Percentiles rank a stretch among this genome's conserved stretches.
Evolutionary conservation across 2,797 vertebrate species (phyloP).

Genomic region (Microcaecilia unicolor): DNA sequence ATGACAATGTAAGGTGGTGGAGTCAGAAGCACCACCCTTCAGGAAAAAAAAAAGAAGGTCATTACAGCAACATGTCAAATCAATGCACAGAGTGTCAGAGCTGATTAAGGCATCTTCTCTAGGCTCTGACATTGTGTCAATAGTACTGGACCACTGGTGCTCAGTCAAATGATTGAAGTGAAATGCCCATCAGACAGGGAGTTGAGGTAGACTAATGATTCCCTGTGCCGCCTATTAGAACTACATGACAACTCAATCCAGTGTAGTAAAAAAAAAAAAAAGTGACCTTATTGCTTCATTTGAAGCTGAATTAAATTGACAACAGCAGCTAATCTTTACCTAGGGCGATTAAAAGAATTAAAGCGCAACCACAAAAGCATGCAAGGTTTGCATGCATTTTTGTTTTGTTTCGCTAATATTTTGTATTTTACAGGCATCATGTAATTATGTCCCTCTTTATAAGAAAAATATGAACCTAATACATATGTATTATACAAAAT

Average conservation of each 20-base stretch:
- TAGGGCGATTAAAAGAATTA: constrained; percentile 91
- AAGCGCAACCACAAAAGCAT: constrained; percentile 73
- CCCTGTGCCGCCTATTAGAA: constrained; percentile 97
- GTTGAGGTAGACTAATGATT: constrained; percentile 96
- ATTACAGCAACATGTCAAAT: constrained; percentile 99
- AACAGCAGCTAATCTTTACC: constrained; percentile 97
- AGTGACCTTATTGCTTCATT: constrained; percentile 90
- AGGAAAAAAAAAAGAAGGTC: constrained; percentile 98
- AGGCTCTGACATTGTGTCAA: constrained; percentile 90
- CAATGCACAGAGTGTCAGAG: constrained; percentile 93
- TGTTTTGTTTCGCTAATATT: constrained; percentile 41
- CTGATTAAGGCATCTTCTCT: constrained; percentile 97
- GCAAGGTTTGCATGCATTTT: constrained; percentile 48
- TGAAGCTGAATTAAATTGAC: constrained; percentile 95
- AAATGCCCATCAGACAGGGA: constrained; percentile 97
- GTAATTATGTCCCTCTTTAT: neutral
- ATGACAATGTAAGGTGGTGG: constrained; percentile 81
- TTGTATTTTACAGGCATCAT: constrained; percentile 19
- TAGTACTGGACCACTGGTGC: constrained; percentile 79
- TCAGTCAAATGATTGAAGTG: constrained; percentile 94
- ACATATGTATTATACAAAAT: too few species aligned
- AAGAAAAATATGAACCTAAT: too few species aligned
- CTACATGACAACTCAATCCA: constrained; percentile 98
- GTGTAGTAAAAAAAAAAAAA: constrained; percentile 55
- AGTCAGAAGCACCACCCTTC: constrained; percentile 78